Percentiles rank a stretch among this genome's conserved stretches.
phyloP scores from a whole-genome alignment of 2,113 vertebrate species.

The Oryzias javanicus region DNA sequence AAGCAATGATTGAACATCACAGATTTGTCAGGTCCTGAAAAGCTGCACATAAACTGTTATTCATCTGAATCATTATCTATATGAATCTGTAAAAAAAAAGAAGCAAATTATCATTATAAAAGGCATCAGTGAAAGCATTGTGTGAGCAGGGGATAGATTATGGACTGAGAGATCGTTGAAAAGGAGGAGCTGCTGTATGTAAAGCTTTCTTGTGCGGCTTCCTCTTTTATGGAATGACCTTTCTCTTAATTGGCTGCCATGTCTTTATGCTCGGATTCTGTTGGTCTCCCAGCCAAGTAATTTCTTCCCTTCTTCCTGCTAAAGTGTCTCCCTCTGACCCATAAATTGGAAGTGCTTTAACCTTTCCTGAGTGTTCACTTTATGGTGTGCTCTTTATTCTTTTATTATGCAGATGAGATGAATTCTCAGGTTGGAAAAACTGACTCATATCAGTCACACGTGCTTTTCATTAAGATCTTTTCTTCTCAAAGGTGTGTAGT shows the following conservation, averaged over 20 bases:
- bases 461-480: constrained; percentile 29
- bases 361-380: constrained; percentile 74
- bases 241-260: constrained; percentile 77
- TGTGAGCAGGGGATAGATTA: constrained; percentile 37
- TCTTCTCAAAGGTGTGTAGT: constrained; percentile 20
- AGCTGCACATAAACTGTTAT: constrained; percentile 55
- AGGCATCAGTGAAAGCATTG: constrained; percentile 52
- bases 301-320: constrained; percentile 55
- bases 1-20: constrained; percentile 26
- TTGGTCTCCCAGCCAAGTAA: constrained; percentile 65
- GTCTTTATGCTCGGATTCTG: constrained; percentile 71
- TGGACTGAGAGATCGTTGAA: constrained; percentile 45
- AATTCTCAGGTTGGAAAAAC: constrained; percentile 57
- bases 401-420: constrained; percentile 73
- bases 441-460: constrained; percentile 40
- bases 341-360: constrained; percentile 73
- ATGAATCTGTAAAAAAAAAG: constrained; percentile 60
- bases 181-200: constrained; percentile 45
- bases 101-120: constrained; percentile 63
- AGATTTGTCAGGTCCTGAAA: constrained; percentile 23
- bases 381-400: constrained; percentile 66
- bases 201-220: constrained; percentile 50
- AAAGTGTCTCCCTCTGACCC: constrained; percentile 70
- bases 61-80: constrained; percentile 46
- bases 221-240: constrained; percentile 73